phyloP scores from a whole-genome alignment of 92 coral and sea anemone species.

The Desmophyllum pertusum region DNA sequence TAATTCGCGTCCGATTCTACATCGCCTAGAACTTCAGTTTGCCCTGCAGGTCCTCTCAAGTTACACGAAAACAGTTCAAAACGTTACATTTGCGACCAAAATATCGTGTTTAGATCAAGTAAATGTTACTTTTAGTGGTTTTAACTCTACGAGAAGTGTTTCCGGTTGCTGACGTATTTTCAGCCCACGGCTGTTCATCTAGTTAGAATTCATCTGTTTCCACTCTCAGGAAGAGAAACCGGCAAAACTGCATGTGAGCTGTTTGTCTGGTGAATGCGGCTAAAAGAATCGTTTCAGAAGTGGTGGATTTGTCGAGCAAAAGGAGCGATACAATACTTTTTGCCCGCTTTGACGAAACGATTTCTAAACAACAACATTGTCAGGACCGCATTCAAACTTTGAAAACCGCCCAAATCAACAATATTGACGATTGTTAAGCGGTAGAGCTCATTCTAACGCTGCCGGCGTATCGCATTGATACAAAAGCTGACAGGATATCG shows the following conservation, averaged over 20 bases:
- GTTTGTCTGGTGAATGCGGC: not conserved
- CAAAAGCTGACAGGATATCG: not conserved
- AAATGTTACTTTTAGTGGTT: conserved; percentile 7
- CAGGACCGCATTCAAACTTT: not conserved
- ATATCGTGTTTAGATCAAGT: not conserved
- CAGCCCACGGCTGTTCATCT: not conserved
- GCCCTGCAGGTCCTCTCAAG: conserved; percentile 26
- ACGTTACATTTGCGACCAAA: not conserved
- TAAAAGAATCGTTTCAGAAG: not conserved
- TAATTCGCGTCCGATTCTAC: not conserved
- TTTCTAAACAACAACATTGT: not conserved
- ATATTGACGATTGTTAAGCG: not conserved
- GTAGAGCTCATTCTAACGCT: no score
- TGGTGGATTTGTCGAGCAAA: not conserved
- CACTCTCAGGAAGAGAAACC: not conserved
- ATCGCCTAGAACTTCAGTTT: not conserved
- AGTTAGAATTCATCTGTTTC: not conserved
- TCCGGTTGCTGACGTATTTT: conserved; percentile 15
- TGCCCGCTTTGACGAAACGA: not conserved
- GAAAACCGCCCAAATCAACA: not conserved
- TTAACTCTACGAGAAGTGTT: not conserved
- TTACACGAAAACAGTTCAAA: not conserved
- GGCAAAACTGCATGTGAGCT: not conserved
- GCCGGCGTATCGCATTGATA: not conserved
- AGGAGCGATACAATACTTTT: not conserved